A percentile compares a stretch with the other conserved stretches of the same genome.
Evolutionary conservation across 2,888 invertebrate genomes (phyloP).

Genomic region (Augochlorella aurata): DNA sequence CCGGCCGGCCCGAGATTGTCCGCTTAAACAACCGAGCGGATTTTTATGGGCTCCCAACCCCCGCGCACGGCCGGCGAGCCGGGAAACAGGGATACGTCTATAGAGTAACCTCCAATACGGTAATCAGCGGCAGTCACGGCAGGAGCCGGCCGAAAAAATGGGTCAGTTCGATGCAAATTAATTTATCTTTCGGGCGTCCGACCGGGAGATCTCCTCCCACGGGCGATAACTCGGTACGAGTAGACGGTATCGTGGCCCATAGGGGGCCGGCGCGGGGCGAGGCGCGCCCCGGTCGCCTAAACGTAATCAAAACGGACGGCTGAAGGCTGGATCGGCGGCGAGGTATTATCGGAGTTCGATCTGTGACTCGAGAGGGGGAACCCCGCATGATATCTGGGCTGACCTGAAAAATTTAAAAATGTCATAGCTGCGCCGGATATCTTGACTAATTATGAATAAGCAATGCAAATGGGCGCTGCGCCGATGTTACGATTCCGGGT

Average conservation of each 20-base stretch:
- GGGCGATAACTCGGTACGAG: not conserved
- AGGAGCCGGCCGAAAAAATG: constrained; percentile 25
- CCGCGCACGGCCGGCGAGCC: no score
- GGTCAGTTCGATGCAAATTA: constrained; percentile 25
- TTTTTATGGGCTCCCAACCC: not conserved
- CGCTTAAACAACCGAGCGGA: not conserved
- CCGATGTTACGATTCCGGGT: constrained; percentile 54
- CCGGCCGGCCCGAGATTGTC: not conserved
- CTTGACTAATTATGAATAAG: constrained; percentile 57
- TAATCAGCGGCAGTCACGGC: constrained; percentile 41
- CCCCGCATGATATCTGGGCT: constrained; percentile 24
- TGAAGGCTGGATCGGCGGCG: constrained; percentile 17
- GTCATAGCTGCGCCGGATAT: constrained; percentile 47
- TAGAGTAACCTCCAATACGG: constrained; percentile 33
- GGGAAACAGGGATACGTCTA: constrained; percentile 11
- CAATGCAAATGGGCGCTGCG: constrained; percentile 53
- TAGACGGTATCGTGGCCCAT: not conserved
- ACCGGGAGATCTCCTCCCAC: not conserved
- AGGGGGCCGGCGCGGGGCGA: not conserved
- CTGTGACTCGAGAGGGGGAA: not conserved
- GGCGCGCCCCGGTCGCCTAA: constrained; percentile 1
- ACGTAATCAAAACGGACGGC: not conserved
- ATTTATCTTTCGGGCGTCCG: constrained; percentile 15
- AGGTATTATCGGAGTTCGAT: constrained; percentile 29
- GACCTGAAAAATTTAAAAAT: constrained; percentile 53